Conservation (phyloP, 2,797 vertebrate species). For the Brachyalestes nurse region DNA sequence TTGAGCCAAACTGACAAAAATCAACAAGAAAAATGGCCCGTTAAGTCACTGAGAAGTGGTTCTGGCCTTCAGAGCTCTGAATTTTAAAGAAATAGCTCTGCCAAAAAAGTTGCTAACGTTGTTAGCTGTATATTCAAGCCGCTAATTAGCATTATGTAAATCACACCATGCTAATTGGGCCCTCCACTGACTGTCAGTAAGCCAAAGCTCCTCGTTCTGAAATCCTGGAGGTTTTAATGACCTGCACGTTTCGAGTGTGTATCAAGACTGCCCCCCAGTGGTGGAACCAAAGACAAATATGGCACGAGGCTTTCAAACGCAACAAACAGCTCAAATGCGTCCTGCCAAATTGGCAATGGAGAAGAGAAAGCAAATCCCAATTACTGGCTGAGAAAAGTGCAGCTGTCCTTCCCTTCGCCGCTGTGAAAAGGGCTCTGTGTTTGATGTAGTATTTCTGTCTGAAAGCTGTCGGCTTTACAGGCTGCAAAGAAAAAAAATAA, state of each 20-base stretch:
- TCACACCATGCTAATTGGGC: too few species aligned
- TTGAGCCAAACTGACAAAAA: too few species aligned
- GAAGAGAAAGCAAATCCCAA: background rate
- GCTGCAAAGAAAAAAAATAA: background rate
- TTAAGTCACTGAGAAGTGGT: too few species aligned
- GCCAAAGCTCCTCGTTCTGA: too few species aligned
- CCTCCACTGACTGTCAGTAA: too few species aligned
- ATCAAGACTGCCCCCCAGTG: constrained; percentile 50
- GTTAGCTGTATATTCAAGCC: too few species aligned
- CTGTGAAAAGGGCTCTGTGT: background rate
- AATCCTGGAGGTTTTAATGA: too few species aligned
- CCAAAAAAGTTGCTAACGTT: too few species aligned
- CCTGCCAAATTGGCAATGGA: constrained; percentile 1
- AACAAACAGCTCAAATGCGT: background rate
- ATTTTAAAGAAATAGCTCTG: too few species aligned
- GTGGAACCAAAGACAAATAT: background rate
- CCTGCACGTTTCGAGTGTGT: background rate
- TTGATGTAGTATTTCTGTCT: background rate
- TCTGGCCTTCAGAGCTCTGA: too few species aligned
- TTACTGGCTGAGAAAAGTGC: background rate
- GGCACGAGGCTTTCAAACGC: background rate
- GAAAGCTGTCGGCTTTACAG: background rate
- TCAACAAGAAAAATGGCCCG: too few species aligned
- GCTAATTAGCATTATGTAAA: too few species aligned
- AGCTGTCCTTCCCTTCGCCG: background rate